phyloP scores from a whole-genome alignment of 2,797 vertebrate genomes.

The Coluber constrictor region DNA sequence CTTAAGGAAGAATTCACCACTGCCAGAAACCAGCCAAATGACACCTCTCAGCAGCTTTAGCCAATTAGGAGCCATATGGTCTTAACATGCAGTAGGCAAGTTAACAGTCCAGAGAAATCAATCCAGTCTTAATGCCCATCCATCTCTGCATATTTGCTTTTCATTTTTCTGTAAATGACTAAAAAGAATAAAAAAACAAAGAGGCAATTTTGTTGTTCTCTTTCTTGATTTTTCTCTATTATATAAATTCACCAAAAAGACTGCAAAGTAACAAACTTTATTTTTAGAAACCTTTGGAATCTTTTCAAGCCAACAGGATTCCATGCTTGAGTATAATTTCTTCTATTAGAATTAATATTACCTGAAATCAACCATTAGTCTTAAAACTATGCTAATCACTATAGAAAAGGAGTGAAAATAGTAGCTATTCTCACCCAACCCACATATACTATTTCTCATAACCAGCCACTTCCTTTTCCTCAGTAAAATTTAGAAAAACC shows the following conservation, averaged over 20 bases:
- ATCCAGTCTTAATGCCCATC: neutral
- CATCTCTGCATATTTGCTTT: slow-evolving; percentile 33
- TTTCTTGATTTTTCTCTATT: slow-evolving; percentile 45
- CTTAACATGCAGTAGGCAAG: neutral
- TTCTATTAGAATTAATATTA: slow-evolving; percentile 16
- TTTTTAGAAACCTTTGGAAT: slow-evolving; percentile 39
- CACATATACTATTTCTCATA: neutral
- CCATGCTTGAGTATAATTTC: neutral
- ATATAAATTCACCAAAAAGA: slow-evolving; percentile 43
- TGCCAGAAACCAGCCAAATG: neutral
- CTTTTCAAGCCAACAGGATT: slow-evolving; percentile 33
- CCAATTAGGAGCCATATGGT: neutral
- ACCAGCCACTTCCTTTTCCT: neutral
- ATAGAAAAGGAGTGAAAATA: neutral
- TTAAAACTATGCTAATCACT: neutral
- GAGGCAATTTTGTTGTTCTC: slow-evolving; percentile 47
- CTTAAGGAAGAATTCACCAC: neutral
- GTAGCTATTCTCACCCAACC: neutral
- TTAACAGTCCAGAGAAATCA: neutral
- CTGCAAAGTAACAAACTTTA: slow-evolving; percentile 39
- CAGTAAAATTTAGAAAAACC: neutral
- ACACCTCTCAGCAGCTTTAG: neutral
- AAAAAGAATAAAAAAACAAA: slow-evolving; percentile 40
- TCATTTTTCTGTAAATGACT: slow-evolving; percentile 22
- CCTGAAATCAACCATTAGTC: slow-evolving; percentile 28